Evolutionary conservation across 2,113 vertebrate genomes (phyloP).

Genomic region (Fregata magnificens): DNA sequence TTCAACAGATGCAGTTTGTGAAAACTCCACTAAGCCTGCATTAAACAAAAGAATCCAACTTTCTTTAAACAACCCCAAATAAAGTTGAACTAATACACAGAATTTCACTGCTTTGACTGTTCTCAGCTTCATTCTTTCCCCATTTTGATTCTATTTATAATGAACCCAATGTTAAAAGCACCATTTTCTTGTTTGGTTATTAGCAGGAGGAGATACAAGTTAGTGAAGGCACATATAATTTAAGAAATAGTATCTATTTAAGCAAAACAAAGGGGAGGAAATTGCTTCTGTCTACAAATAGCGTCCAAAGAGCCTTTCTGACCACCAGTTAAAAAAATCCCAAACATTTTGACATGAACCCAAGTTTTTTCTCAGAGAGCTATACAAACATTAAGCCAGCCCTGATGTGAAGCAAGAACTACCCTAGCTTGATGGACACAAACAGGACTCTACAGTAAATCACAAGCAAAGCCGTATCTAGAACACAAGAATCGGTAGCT

Average conservation of each 20-base stretch:
- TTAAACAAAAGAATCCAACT: not conserved
- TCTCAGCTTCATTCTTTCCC: not conserved
- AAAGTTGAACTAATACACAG: not conserved
- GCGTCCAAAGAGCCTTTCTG: not conserved
- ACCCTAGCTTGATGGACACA: not conserved
- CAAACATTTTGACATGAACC: not conserved
- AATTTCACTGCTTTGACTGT: not conserved
- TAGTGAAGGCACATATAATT: not conserved
- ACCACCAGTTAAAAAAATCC: not conserved
- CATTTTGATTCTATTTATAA: not conserved
- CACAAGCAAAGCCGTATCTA: not conserved
- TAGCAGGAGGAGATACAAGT: not conserved
- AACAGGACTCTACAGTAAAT: not conserved
- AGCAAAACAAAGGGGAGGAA: not conserved
- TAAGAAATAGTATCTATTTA: not conserved
- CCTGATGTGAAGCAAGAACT: not conserved
- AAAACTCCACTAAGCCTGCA: not conserved
- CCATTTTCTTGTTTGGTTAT: not conserved
- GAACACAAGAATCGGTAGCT: not conserved
- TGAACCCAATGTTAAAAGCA: not conserved
- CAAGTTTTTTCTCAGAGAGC: not conserved
- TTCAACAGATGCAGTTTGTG: not conserved
- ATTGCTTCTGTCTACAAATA: not conserved
- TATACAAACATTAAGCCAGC: not conserved
- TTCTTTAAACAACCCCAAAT: not conserved